phyloP scores from a whole-genome alignment of 2,113 vertebrate genomes.

The Etia nguti region DNA sequence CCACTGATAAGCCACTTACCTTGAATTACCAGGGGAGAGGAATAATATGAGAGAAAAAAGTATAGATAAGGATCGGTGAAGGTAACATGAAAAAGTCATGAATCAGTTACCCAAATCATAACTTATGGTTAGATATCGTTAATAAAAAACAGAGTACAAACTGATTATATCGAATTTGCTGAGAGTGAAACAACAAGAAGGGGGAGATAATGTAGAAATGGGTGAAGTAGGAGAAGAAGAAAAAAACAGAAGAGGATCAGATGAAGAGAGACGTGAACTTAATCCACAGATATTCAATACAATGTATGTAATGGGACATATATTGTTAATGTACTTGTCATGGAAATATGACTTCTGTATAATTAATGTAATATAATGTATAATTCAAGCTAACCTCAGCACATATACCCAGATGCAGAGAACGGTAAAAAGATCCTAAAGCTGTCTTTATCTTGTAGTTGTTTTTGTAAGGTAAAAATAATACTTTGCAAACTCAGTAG shows the following conservation, averaged over 20 bases:
- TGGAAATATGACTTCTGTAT: not conserved
- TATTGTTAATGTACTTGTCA: not conserved
- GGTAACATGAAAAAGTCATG: not conserved
- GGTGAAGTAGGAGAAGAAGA: not conserved
- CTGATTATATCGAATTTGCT: not conserved
- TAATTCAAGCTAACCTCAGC: not conserved
- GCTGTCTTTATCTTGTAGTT: not conserved
- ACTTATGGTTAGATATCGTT: not conserved
- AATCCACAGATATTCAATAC: not conserved
- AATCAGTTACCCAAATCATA: not conserved
- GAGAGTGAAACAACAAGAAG: rapidly evolving
- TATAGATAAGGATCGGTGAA: not conserved
- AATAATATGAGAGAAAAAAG: not conserved
- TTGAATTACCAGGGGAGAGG: not conserved
- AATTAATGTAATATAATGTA: not conserved
- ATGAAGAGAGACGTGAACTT: rapidly evolving
- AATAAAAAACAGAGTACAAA: not conserved
- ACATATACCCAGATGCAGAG: not conserved
- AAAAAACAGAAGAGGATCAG: not conserved
- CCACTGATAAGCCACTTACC: slow-evolving; percentile 19
- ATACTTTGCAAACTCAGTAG: not conserved
- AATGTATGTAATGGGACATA: not conserved
- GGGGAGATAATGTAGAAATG: not conserved
- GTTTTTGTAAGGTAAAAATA: not conserved
- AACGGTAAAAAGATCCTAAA: not conserved